Percentiles rank a stretch among this genome's conserved stretches.
These are phyloP conservation scores for Seriola quinqueradiata DNA, from an alignment of 2,113 vertebrate genomes.

Conservation along the genomic window DNA sequence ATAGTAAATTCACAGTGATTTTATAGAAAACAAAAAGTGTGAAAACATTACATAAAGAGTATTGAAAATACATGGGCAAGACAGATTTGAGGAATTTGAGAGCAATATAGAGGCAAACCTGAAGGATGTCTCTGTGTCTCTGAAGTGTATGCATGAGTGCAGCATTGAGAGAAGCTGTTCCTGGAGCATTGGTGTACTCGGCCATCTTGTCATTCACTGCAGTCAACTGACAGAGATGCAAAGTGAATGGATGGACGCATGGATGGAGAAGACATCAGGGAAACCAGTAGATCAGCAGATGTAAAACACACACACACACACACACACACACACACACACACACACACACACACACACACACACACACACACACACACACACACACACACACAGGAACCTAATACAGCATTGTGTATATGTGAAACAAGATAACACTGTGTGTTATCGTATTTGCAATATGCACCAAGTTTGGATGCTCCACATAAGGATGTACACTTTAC, in stretches of 20 bases:
- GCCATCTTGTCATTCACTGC: conserved; percentile 98
- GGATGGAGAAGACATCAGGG: not conserved
- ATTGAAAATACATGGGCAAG: not conserved
- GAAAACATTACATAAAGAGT: not conserved
- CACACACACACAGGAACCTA: too few relatives aligned
- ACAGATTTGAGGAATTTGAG: not conserved
- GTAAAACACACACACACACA: not conserved
- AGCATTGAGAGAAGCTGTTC: conserved; percentile 92
- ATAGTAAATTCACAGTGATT: too few relatives aligned
- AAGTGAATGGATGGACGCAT: not conserved
- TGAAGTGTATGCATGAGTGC: conserved; percentile 97
- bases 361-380: not conserved
- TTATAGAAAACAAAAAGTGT: not conserved
- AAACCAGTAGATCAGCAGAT: not conserved
- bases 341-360: too few relatives aligned
- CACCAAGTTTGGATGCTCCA: too few relatives aligned
- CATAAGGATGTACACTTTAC: too few relatives aligned
- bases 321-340: too few relatives aligned
- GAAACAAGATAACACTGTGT: not conserved
- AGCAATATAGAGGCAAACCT: conserved; percentile 81
- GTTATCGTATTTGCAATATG: too few relatives aligned
- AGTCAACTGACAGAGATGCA: conserved; percentile 86
- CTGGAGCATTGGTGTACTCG: conserved; percentile 92
- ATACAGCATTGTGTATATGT: not conserved
- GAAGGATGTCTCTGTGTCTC: conserved; percentile 96